Evolutionary conservation across 2,888 invertebrate genomes (phyloP), one percentile per base, ranked within the genome.

Genomic region (Phalangium opilio): DNA sequence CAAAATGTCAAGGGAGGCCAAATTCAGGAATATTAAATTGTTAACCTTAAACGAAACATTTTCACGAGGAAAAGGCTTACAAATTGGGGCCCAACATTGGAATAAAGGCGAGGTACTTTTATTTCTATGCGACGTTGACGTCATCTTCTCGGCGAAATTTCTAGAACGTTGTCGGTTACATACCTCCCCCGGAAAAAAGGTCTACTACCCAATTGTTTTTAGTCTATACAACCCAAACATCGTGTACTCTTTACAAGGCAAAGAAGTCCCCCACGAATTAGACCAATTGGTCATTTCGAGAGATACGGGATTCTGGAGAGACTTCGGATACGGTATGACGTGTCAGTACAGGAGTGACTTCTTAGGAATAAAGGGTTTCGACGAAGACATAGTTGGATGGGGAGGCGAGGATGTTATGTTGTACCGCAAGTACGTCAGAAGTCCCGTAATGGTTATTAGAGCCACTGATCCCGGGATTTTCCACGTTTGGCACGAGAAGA

Each of bases 251-350:
- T 20, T 52, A 4, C 52, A 52, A 15, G 63, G 63, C 41, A 54
- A 58, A 39, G 53, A 55, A 5, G 59, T 62, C 35, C 51, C 52
- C 1, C 27, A 45, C 17, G 78, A 79, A 63, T 75, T 76, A 54
- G 79, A 80, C 62, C 80, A 80, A 64, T 70, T 81, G 53, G 72
- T 80, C 50, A 79, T 83, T 61, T 80, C 80, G 1, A 71, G 79
- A 58, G 80, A 81, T 62, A 79, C 79, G 1, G 82, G 83, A 3
- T 81, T 81, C 65, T 83, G 82, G 82, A 72, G 82, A 57, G 81
- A 82, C 66, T 82, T 82, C 62, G 81, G 82, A 46, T 83, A 79
- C 58, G 82, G 81, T 34, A 82, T 82, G 81, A 80, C 81, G 1
- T 83, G 83, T 60, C 81, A 81, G 63, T 82, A 81, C 63, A 74